A percentile compares a stretch with the other conserved stretches of the same genome.
Evolutionary conservation across 2,113 vertebrate genomes (phyloP).

Genomic region (Paramormyrops kingsleyae): DNA sequence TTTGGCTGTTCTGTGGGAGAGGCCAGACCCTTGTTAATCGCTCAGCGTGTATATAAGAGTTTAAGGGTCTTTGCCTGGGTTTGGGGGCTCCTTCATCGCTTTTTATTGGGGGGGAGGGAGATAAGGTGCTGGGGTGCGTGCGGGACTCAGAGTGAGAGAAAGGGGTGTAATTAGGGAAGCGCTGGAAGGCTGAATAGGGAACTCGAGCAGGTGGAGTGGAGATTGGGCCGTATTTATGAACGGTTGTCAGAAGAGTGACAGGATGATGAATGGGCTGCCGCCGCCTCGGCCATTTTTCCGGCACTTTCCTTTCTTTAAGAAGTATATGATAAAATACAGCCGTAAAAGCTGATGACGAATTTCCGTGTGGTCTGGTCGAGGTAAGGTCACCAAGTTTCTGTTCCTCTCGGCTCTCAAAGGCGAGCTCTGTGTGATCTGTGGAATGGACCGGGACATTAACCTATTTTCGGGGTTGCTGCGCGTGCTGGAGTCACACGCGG

Average conservation of each 20-base stretch:
- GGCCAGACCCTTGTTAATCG: slow-evolving; percentile 72
- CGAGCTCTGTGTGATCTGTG: slow-evolving; percentile 45
- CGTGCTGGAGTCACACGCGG: slow-evolving; percentile 12
- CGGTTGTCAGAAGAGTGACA: slow-evolving; percentile 78
- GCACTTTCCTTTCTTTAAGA: slow-evolving; percentile 54
- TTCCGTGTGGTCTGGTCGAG: slow-evolving; percentile 65
- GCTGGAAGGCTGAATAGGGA: slow-evolving; percentile 45
- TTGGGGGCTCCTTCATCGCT: slow-evolving; percentile 35
- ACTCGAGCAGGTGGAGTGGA: slow-evolving; percentile 67
- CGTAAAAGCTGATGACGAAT: slow-evolving; percentile 56
- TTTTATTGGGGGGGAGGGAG: not conserved
- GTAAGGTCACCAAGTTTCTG: slow-evolving; percentile 50
- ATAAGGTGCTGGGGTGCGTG: not conserved
- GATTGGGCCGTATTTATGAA: slow-evolving; percentile 73
- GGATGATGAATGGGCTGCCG: slow-evolving; percentile 67
- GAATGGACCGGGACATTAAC: slow-evolving; percentile 47
- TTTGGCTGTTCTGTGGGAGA: slow-evolving; percentile 63
- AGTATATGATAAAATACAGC: slow-evolving; percentile 60
- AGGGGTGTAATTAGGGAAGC: slow-evolving; percentile 52
- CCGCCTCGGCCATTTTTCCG: slow-evolving; percentile 32
- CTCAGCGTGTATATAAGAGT: slow-evolving; percentile 41
- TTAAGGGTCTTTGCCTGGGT: slow-evolving; percentile 30
- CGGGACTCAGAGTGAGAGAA: slow-evolving; percentile 17
- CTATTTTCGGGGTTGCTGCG: not conserved
- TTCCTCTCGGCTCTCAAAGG: slow-evolving; percentile 30